A percentile compares a stretch with the other conserved stretches of the same genome.
Evolutionary conservation across 2,797 vertebrate species (phyloP).

Genomic region (Mus minutoides): DNA sequence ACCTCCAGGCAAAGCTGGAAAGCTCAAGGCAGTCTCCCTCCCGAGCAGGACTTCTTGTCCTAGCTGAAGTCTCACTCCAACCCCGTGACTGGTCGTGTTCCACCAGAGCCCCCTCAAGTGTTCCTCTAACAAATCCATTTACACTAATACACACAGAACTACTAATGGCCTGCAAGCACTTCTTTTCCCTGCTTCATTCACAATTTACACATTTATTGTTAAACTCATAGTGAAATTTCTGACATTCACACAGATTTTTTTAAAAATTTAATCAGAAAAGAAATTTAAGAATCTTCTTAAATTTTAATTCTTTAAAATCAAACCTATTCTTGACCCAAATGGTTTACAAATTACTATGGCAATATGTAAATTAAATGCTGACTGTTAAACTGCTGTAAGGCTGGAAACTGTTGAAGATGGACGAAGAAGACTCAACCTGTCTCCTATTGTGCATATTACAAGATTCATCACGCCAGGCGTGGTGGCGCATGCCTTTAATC

Average conservation of each 20-base stretch:
- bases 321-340: conserved; percentile 7
- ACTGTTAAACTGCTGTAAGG: conserved; percentile 13
- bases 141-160: conserved; percentile 42
- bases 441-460: not conserved
- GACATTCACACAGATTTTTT: not conserved
- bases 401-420: not conserved
- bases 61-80: not conserved
- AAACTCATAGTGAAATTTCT: conserved; percentile 45
- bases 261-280: not conserved
- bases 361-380: conserved; percentile 50
- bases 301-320: conserved; percentile 38
- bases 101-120: conserved; percentile 25
- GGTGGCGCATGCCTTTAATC: too few relatives aligned
- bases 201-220: not conserved
- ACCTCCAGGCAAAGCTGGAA: not conserved
- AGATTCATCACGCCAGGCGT: too few relatives aligned
- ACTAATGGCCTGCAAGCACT: not conserved
- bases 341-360: conserved; percentile 48
- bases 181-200: conserved; percentile 32
- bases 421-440: not conserved
- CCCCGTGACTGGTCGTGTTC: not conserved
- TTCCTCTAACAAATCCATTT: conserved; percentile 32
- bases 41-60: not conserved
- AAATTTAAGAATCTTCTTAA: conserved; percentile 31
- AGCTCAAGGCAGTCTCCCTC: not conserved